A percentile compares a stretch with the other conserved stretches of the same genome.
Evolutionary conservation across 2,113 vertebrate species (phyloP).

Genomic region (Pavo muticus): DNA sequence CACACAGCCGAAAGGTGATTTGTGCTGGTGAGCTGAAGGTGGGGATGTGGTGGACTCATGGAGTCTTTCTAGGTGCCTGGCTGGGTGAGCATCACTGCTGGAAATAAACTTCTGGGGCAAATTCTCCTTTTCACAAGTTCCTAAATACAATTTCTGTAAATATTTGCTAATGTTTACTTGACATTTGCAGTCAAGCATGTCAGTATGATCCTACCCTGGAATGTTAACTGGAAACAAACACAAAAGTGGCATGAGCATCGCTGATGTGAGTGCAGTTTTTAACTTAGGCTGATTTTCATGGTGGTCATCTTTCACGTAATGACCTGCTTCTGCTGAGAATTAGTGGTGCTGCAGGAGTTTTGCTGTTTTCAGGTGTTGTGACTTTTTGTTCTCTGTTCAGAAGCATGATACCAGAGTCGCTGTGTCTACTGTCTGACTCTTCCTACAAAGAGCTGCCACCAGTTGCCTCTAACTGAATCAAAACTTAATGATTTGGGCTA

Average conservation of each 20-base stretch:
- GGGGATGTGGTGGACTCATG: accelerated
- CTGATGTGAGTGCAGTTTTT: constrained; percentile 1
- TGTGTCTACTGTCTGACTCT: constrained; percentile 17
- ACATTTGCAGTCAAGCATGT: background rate
- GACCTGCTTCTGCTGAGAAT: background rate
- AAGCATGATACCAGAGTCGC: background rate
- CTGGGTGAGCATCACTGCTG: background rate
- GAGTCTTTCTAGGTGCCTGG: background rate
- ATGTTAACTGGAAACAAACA: constrained; percentile 36
- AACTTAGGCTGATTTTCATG: constrained; percentile 43
- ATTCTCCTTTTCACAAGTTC: background rate
- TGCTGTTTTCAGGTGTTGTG: background rate
- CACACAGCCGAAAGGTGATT: background rate
- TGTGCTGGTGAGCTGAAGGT: background rate
- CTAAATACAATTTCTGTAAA: background rate
- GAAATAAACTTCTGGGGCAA: constrained; percentile 2
- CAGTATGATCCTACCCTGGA: background rate
- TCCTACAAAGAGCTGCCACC: constrained; percentile 2
- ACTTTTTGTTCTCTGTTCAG: background rate
- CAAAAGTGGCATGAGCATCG: background rate
- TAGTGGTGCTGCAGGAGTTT: background rate
- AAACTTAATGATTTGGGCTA: background rate
- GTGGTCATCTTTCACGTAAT: background rate
- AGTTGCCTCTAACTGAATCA: constrained; percentile 11
- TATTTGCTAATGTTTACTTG: constrained; percentile 17